These are phyloP conservation scores for Coptodon rendalli DNA, from an alignment of 2,113 vertebrate genomes.

Conservation along the genomic window DNA sequence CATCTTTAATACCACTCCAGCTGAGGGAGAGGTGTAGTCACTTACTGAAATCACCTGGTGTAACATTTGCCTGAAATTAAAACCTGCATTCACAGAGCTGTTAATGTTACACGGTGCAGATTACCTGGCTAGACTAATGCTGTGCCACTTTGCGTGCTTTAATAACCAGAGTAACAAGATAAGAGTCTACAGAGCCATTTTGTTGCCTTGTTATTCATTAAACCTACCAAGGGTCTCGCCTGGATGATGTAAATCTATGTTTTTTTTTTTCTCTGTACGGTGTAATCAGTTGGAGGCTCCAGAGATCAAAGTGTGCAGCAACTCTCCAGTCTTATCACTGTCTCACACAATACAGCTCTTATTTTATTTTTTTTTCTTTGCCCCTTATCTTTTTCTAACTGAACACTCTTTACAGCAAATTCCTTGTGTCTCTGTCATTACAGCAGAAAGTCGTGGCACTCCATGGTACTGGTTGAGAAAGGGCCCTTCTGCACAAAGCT, in stretches of 20 bases:
- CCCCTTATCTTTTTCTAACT: neutral
- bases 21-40: neutral
- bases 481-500: neutral
- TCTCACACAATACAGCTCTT: neutral
- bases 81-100: neutral
- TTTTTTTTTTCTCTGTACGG: neutral
- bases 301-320: conserved; percentile 28
- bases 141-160: neutral
- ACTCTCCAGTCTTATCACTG: neutral
- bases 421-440: conserved; percentile 2
- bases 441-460: conserved; percentile 24
- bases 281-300: neutral
- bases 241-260: conserved; percentile 9
- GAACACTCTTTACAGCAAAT: neutral
- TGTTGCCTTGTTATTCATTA: conserved; percentile 19
- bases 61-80: neutral
- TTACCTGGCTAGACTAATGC: neutral
- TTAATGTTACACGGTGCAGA: neutral
- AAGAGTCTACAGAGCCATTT: neutral
- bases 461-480: conserved; percentile 9
- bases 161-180: conserved; percentile 8
- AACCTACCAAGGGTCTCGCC: neutral
- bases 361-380: neutral
- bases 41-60: neutral
- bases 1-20: neutral